Conservation (phyloP, 1,140 invertebrate species). For the Archivesica marissinica region DNA sequence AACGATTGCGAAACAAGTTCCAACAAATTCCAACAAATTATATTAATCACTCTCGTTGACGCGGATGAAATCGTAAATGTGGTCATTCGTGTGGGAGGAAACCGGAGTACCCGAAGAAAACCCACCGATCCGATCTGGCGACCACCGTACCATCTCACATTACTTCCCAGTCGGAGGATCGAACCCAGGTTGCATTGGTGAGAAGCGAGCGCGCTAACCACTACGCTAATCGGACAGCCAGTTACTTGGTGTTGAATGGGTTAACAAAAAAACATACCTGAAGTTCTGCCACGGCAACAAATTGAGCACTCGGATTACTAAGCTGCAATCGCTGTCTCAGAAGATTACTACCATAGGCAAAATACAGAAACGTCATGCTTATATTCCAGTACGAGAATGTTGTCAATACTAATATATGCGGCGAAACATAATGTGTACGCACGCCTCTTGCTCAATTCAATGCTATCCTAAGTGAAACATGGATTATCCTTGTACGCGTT, state of each 20-base stretch:
- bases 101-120: neutral
- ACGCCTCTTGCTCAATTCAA: too few relatives aligned
- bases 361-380: slow-evolving; percentile 28
- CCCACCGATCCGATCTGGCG: neutral
- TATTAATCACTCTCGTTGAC: too few relatives aligned
- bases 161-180: neutral
- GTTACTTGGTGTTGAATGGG: neutral
- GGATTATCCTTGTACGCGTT: too few relatives aligned
- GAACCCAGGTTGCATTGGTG: neutral
- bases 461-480: too few relatives aligned
- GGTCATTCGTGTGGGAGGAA: too few relatives aligned
- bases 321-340: slow-evolving; percentile 18
- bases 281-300: slow-evolving; percentile 14
- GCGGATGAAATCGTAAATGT: too few relatives aligned
- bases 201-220: neutral
- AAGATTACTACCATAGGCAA: slow-evolving; percentile 50
- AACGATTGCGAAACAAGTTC: too few relatives aligned
- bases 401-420: too few relatives aligned
- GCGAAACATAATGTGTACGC: too few relatives aligned
- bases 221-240: neutral
- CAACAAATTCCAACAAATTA: too few relatives aligned
- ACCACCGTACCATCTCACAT: neutral
- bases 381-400: too few relatives aligned
- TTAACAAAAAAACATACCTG: neutral
- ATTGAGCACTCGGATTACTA: slow-evolving; percentile 24